These are phyloP conservation scores for Sebastes trivittatus DNA, from an alignment of 2,797 vertebrate genomes.

Conservation along the genomic window DNA sequence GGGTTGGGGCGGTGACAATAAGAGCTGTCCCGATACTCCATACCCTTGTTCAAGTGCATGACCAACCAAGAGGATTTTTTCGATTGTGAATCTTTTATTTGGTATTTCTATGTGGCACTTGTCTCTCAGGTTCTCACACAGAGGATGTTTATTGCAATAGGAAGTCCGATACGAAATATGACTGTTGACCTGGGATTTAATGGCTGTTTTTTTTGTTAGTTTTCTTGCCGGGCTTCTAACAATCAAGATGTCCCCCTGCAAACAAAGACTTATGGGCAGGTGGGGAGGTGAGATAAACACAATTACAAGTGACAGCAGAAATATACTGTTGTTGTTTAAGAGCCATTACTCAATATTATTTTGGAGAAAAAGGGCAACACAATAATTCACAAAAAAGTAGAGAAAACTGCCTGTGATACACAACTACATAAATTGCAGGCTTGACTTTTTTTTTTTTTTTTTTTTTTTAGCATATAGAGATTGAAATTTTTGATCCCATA, in stretches of 20 bases:
- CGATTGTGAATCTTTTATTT: conserved; percentile 57
- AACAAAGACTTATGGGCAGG: conserved; percentile 72
- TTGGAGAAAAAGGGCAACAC: conserved; percentile 9
- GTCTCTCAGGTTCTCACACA: conserved; percentile 55
- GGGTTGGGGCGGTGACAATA: conserved; percentile 60
- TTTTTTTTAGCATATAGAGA: background rate
- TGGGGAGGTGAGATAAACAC: conserved; percentile 71
- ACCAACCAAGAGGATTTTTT: conserved; percentile 37
- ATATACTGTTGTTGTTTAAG: conserved; percentile 40
- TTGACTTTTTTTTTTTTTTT: background rate
- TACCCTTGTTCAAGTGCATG: conserved; percentile 71
- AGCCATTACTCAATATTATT: conserved; percentile 46
- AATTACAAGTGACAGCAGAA: conserved; percentile 67
- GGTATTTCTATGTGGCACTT: conserved; percentile 33
- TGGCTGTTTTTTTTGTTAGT: conserved; percentile 57
- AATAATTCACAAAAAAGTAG: background rate
- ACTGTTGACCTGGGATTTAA: conserved; percentile 66
- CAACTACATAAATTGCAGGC: background rate
- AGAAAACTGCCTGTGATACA: background rate
- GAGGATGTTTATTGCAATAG: conserved; percentile 47
- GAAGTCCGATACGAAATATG: conserved; percentile 63
- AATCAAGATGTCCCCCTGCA: conserved; percentile 67
- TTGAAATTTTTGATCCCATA: background rate
- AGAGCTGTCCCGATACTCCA: conserved; percentile 29
- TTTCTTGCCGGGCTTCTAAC: conserved; percentile 56